phyloP scores from a whole-genome alignment of 2,113 vertebrate genomes.

The Antennarius striatus region DNA sequence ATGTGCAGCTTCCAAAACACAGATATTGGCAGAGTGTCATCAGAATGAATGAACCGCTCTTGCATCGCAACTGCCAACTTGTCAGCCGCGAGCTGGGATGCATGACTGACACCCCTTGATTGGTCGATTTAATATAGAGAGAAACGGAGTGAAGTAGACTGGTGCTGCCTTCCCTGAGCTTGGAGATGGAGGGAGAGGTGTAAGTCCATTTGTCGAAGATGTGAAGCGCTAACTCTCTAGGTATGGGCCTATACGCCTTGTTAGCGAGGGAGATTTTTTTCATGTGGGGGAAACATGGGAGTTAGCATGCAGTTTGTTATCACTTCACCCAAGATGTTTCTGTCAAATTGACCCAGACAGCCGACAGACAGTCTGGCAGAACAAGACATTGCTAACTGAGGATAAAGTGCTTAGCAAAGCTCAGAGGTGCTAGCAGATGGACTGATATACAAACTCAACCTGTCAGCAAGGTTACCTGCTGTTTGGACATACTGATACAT shows the following conservation, averaged over 20 bases:
- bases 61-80: slow-evolving; percentile 80
- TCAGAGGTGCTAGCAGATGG: slow-evolving; percentile 17
- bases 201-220: slow-evolving; percentile 83
- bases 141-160: slow-evolving; percentile 65
- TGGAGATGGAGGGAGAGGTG: slow-evolving; percentile 71
- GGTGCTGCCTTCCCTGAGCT: slow-evolving; percentile 69
- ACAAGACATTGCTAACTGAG: slow-evolving; percentile 62
- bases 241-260: slow-evolving; percentile 74
- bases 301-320: slow-evolving; percentile 77
- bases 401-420: slow-evolving; percentile 49
- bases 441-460: slow-evolving; percentile 14
- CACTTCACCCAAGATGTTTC: slow-evolving; percentile 53
- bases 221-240: slow-evolving; percentile 82
- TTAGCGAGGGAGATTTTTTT: slow-evolving; percentile 68
- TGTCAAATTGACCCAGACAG: slow-evolving; percentile 71
- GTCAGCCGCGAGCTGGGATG: slow-evolving; percentile 77
- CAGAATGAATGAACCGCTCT: slow-evolving; percentile 82
- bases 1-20: slow-evolving; percentile 58
- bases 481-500: neutral
- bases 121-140: slow-evolving; percentile 82
- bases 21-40: slow-evolving; percentile 84
- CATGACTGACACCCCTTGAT: slow-evolving; percentile 83
- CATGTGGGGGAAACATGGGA: slow-evolving; percentile 15
- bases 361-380: slow-evolving; percentile 57
- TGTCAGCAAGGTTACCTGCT: slow-evolving; percentile 1